A percentile compares a stretch with the other conserved stretches of the same genome.
These are phyloP conservation scores for Nymphalis polychloros DNA, from an alignment of 2,888 invertebrate genomes.

Conservation along the genomic window DNA sequence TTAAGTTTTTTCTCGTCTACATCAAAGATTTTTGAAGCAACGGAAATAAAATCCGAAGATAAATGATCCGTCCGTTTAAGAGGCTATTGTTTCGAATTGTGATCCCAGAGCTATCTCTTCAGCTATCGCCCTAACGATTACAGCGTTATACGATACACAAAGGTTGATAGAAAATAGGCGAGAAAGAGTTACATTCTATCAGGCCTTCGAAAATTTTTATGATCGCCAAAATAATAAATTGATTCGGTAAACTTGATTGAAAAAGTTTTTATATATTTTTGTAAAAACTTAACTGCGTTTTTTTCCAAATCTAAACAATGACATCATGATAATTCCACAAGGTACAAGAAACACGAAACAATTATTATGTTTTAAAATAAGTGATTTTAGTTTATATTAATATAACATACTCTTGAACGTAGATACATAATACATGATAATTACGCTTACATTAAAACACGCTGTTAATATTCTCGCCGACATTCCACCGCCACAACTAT, in stretches of 20 bases:
- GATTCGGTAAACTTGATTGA: background rate
- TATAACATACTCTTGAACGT: too few relatives aligned
- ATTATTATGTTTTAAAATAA: too few relatives aligned
- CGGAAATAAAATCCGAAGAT: conserved; percentile 23
- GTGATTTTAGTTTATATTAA: too few relatives aligned
- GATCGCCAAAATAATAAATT: background rate
- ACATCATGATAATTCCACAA: too few relatives aligned
- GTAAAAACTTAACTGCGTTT: too few relatives aligned
- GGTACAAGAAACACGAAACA: too few relatives aligned
- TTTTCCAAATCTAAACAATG: too few relatives aligned
- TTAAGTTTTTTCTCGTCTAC: background rate
- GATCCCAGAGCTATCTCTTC: conserved; percentile 20
- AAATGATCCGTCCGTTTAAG: conserved; percentile 19
- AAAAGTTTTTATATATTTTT: too few relatives aligned
- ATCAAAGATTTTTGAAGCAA: conserved; percentile 12
- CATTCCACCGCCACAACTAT: too few relatives aligned
- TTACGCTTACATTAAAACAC: too few relatives aligned
- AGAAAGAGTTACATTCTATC: conserved; percentile 19
- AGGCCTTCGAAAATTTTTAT: background rate
- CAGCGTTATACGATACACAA: conserved; percentile 18
- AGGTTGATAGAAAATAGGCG: conserved; percentile 16
- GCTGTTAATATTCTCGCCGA: too few relatives aligned
- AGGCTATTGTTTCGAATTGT: conserved; percentile 25
- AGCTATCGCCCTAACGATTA: conserved; percentile 20
- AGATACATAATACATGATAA: too few relatives aligned